Base-by-base conservation (phyloP, 2,888 invertebrate species). In the Mycalesis mineus region DNA sequence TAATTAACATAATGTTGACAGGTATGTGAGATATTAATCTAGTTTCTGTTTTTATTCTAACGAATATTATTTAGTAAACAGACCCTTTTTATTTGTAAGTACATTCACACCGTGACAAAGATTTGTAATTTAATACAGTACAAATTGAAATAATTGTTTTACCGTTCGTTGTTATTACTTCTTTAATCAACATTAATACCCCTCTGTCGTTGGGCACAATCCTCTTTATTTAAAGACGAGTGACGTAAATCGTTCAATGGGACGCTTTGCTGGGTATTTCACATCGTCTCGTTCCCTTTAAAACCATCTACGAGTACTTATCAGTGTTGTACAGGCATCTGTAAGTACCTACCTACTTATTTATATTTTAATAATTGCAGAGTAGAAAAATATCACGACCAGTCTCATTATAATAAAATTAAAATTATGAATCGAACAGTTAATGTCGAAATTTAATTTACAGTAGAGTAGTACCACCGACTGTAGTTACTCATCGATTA, bases 121-220 rank as follows among this genome's bases (percentile, higher is more conserved):
- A 45, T 28, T 56, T 17, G 13, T 13, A 33, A 48, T 48, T 15
- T 41, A 15, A 50, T 17, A 54, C 28, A 49, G 54, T 15, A 15
- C 40, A 22, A 48, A 52, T 57, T 28, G 44, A 28, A 55, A 60
- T 47, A 40, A 54, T 49, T 45, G 41, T 54, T 41, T 33, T 8
- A 33, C 37, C 51, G 47, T 60, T 55, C 36, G 22, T 57, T 57
- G 47, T 61, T 63, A 52, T 61, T 61, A 57, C 57, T 57, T 52
- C 55, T 48, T 22, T 48, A 61, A 57, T 59, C 57, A 60, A 59
- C 59, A 55, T 39, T 57, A 63, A 62, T 57, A 59, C 62, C 55
- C 15, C 37, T 15, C 49, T 45, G 61, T 49, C 59, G 49, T 58
- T 37, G 55, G 55, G 55, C 36, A 42, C 55, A 63, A 62, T 59